Conservation (phyloP, 1,140 invertebrate genomes). For the Drosophila busckii region DNA sequence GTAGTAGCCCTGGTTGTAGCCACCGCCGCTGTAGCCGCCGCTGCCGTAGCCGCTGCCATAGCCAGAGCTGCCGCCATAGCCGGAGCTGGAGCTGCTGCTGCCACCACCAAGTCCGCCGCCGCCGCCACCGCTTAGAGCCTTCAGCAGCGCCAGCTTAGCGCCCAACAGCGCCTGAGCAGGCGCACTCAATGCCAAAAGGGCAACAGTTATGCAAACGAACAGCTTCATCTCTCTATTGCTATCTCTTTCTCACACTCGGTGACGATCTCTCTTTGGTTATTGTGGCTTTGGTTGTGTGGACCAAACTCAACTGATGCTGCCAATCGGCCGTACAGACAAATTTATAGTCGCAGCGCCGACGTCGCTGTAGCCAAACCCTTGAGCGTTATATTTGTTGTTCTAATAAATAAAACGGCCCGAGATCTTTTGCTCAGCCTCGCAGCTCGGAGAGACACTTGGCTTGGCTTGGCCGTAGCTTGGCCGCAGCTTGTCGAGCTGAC, state of each 20-base stretch:
- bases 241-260: not conserved
- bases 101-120: constrained; percentile 20
- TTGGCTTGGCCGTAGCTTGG: too few relatives aligned
- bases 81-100: constrained; percentile 11
- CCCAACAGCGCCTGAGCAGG: constrained; percentile 60
- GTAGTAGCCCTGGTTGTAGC: constrained; percentile 61
- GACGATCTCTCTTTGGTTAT: not conserved
- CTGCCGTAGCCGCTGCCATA: constrained; percentile 25
- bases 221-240: constrained; percentile 44
- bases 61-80: constrained; percentile 8
- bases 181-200: constrained; percentile 46
- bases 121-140: constrained; percentile 45
- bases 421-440: constrained; percentile 17
- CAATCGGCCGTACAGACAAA: constrained; percentile 52
- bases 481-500: constrained; percentile 18
- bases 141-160: constrained; percentile 60
- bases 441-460: constrained; percentile 10
- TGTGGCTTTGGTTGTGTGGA: constrained; percentile 14
- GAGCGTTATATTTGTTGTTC: constrained; percentile 40
- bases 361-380: not conserved
- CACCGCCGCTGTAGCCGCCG: constrained; percentile 46
- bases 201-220: constrained; percentile 45
- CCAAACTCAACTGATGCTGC: constrained; percentile 73
- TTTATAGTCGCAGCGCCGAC: constrained; percentile 53
- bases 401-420: constrained; percentile 50